phyloP scores from a whole-genome alignment of 1,140 invertebrate genomes.

The Camponotus floridanus region DNA sequence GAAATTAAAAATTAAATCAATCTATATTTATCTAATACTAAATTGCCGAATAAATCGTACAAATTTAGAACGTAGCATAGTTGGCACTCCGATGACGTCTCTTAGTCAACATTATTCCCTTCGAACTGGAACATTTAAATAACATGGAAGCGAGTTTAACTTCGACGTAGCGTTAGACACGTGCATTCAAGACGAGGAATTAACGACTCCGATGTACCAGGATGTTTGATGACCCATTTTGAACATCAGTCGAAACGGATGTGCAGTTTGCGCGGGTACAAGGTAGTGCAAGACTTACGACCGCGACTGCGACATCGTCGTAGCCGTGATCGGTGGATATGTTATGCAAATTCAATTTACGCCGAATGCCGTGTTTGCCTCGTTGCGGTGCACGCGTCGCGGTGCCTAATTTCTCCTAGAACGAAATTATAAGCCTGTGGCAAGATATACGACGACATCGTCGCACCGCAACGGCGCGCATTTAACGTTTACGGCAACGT shows the following conservation, averaged over 20 bases:
- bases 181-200: constrained; percentile 10
- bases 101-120: neutral
- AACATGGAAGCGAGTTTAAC: constrained; percentile 33
- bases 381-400: constrained; percentile 30
- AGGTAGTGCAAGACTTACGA: constrained; percentile 35
- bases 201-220: constrained; percentile 39
- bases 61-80: neutral
- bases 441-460: constrained; percentile 76
- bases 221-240: constrained; percentile 70
- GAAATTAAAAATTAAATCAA: neutral
- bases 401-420: constrained; percentile 77
- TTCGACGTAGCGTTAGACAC: constrained; percentile 9
- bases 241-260: constrained; percentile 45
- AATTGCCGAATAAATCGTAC: neutral
- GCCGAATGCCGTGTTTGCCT: constrained; percentile 39
- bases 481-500: constrained; percentile 8
- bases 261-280: constrained; percentile 36
- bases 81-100: neutral
- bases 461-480: constrained; percentile 32
- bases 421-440: constrained; percentile 78
- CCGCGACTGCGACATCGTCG: constrained; percentile 22
- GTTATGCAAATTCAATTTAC: constrained; percentile 80
- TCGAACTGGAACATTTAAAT: constrained; percentile 18
- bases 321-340: constrained; percentile 71
- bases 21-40: too few relatives aligned